These are phyloP conservation scores for Periophthalmodon schlosseri DNA, from an alignment of 2,113 vertebrate genomes.

Conservation along the genomic window DNA sequence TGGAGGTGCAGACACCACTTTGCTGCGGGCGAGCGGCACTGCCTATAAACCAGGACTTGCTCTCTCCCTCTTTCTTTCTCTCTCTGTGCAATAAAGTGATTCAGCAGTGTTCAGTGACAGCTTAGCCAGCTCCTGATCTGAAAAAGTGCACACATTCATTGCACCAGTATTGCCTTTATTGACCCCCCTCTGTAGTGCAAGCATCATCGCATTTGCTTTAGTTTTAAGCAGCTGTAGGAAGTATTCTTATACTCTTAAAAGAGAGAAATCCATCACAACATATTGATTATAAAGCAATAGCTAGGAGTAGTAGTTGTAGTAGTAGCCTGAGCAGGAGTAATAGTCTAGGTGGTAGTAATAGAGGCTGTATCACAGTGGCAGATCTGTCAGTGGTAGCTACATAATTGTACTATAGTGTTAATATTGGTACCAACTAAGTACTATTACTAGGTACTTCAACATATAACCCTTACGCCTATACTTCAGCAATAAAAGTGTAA, in stretches of 20 bases:
- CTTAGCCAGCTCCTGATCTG: conserved; percentile 33
- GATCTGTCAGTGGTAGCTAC: no score
- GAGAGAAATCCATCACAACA: not conserved
- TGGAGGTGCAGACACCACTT: conserved; percentile 34
- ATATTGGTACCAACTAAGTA: no score
- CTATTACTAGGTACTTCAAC: no score
- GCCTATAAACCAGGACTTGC: conserved; percentile 6
- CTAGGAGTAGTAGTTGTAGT: not conserved
- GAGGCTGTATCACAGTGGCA: no score
- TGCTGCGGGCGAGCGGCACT: conserved; percentile 12
- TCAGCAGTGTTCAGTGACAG: conserved; percentile 27
- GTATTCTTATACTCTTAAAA: not conserved
- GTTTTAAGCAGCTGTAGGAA: not conserved
- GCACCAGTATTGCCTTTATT: not conserved
- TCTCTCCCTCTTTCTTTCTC: conserved; percentile 9
- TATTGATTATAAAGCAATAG: not conserved
- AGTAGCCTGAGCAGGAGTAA: not conserved
- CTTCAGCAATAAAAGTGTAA: not conserved
- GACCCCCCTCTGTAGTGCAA: not conserved
- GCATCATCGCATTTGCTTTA: not conserved
- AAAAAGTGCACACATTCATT: conserved; percentile 10
- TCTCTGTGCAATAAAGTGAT: conserved; percentile 57
- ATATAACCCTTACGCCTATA: no score
- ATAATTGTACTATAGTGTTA: no score
- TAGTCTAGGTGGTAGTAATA: no score